A percentile compares a stretch with the other conserved stretches of the same genome.
Evolutionary conservation across 2,113 vertebrate species (phyloP).

Genomic region (Gymnogyps californianus): DNA sequence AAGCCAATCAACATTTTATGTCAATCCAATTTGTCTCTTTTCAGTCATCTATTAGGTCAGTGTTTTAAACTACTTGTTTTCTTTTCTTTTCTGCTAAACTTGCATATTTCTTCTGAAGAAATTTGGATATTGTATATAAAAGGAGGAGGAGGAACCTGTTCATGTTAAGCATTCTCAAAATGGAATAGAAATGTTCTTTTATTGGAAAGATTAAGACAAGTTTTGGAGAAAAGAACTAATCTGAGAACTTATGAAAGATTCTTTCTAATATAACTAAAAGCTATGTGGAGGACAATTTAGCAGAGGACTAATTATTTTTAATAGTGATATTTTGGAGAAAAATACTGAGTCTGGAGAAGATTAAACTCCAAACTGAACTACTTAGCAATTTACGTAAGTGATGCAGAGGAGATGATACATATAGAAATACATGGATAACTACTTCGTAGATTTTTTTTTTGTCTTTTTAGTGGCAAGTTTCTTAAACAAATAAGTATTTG

Average conservation of each 20-base stretch:
- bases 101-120: background rate
- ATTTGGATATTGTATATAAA: background rate
- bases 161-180: background rate
- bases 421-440: background rate
- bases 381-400: background rate
- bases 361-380: background rate
- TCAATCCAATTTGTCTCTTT: background rate
- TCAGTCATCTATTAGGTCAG: background rate
- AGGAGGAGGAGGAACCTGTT: background rate
- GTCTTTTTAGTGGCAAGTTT: background rate
- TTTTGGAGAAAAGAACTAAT: background rate
- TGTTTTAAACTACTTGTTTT: background rate
- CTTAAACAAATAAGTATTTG: background rate
- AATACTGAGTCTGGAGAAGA: background rate
- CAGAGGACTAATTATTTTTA: background rate
- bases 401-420: background rate
- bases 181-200: background rate
- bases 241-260: background rate
- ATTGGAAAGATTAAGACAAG: background rate
- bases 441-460: background rate
- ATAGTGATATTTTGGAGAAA: background rate
- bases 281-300: background rate
- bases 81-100: background rate
- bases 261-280: background rate
- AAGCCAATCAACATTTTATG: background rate